phyloP scores from a whole-genome alignment of 2,113 vertebrate species.

The Brienomyrus longianalis region DNA sequence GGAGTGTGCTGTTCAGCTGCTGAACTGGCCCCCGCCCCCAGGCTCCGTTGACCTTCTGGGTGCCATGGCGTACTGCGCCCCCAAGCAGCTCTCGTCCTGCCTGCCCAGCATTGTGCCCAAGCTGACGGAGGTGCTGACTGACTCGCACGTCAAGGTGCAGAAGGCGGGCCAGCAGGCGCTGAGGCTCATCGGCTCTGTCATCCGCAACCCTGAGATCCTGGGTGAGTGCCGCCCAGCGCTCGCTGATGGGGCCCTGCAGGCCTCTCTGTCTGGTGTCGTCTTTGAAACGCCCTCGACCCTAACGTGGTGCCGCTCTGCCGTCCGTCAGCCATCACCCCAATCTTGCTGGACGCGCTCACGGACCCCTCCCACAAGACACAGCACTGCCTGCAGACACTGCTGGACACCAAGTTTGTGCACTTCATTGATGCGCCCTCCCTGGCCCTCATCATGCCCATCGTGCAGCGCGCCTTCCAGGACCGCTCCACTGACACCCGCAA shows the following conservation, averaged over 20 bases:
- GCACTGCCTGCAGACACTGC: slow-evolving; percentile 86
- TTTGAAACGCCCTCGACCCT: neutral
- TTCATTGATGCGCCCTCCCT: slow-evolving; percentile 95
- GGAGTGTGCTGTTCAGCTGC: neutral
- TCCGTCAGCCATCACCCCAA: slow-evolving; percentile 80
- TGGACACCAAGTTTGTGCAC: slow-evolving; percentile 97
- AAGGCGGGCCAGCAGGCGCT: slow-evolving; percentile 95
- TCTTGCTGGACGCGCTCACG: slow-evolving; percentile 88
- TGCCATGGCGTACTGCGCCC: slow-evolving; percentile 94
- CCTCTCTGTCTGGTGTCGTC: neutral
- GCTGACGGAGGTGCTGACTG: slow-evolving; percentile 91
- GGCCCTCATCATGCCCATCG: slow-evolving; percentile 97
- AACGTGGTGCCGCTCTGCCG: neutral
- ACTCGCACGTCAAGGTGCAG: slow-evolving; percentile 97
- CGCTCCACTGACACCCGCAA: slow-evolving; percentile 96
- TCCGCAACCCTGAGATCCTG: slow-evolving; percentile 94
- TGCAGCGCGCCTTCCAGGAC: slow-evolving; percentile 95
- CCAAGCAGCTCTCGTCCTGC: slow-evolving; percentile 94
- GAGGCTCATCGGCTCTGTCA: slow-evolving; percentile 90
- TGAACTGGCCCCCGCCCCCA: slow-evolving; percentile 34
- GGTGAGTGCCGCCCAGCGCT: slow-evolving; percentile 55
- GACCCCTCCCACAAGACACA: slow-evolving; percentile 92
- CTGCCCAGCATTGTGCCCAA: slow-evolving; percentile 96
- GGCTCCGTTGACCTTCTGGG: slow-evolving; percentile 93
- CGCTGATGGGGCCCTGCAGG: neutral